Evolutionary conservation across 2,888 invertebrate genomes (phyloP), one percentile per base, ranked within the genome.

Genomic region (Papilio gigon): DNA sequence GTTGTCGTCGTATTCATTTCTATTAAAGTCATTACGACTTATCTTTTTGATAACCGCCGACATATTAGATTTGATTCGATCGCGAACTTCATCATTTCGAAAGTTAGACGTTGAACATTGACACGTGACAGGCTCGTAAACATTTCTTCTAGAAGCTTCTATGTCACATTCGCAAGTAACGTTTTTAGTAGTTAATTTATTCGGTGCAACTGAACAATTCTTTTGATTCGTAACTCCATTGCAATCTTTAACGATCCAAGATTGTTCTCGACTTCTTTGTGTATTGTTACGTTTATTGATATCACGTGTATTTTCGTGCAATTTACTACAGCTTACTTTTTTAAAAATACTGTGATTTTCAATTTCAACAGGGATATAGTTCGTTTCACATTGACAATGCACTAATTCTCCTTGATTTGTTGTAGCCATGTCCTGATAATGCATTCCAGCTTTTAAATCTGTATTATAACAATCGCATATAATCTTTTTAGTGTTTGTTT

Each of bases 161-260:
- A 27, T 53, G 17, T 30, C 17, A 56, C 75, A 80, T 68, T 80
- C 80, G 62, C 79, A 78, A 9, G 64, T 67, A 14, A 70, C 61
- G 56, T 77, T 50, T 53, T 27, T 56, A 53, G 17, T n/a, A 1
- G n/a, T 37, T 53, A 25, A 53, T 53, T 64, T 56, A 5, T 27
- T 17, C 37, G 27, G 37, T 27, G n/a, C 1, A 17, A n/a, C n/a
- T 14, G 17, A 17, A 17, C 22, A 12, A 12, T 17, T 5, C n/a
- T 27, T 42, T 50, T 50, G 25, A 22, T 37, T 25, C 17, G 59
- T 65, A 17, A 65, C 30, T 42, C 33, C 35, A 35, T 33, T 6
- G 25, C 35, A 11, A 47, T 59, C 35, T 59, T 27, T 30, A 53
- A 66, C n/a, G 53, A 65, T 30, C 2, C 30, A 17, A 40, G 53